Percentiles rank a stretch among this genome's conserved stretches.
These are phyloP conservation scores for Procambarus virginalis DNA, from an alignment of 1,140 invertebrate genomes.

Conservation along the genomic window DNA sequence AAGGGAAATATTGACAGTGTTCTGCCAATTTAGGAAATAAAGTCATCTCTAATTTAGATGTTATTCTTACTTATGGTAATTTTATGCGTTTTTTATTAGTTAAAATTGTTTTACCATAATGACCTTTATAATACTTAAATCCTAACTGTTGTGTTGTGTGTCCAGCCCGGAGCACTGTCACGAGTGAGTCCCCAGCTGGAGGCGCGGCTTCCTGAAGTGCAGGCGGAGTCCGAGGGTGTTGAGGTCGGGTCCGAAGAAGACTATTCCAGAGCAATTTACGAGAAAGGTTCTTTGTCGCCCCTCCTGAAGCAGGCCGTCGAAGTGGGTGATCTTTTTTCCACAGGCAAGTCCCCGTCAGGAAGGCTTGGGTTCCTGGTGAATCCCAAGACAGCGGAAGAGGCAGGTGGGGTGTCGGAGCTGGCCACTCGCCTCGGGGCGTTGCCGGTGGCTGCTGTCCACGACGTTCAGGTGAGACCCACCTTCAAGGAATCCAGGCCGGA, in stretches of 20 bases:
- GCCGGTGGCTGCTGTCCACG: slow-evolving; percentile 53
- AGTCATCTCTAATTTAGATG: too few species aligned
- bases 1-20: too few species aligned
- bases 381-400: slow-evolving; percentile 15
- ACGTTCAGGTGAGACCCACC: slow-evolving; percentile 25
- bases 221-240: neutral
- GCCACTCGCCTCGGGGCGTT: slow-evolving; percentile 31
- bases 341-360: slow-evolving; percentile 7
- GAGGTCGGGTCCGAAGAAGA: neutral
- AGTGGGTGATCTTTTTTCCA: neutral
- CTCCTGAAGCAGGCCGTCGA: slow-evolving; percentile 26
- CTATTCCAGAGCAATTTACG: too few species aligned
- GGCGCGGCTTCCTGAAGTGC: neutral
- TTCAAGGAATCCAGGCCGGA: too few species aligned
- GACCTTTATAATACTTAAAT: too few species aligned
- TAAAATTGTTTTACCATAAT: too few species aligned
- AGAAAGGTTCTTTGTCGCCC: neutral
- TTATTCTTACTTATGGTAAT: too few species aligned
- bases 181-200: neutral
- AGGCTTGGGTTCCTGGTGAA: slow-evolving; percentile 16
- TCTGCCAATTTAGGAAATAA: too few species aligned
- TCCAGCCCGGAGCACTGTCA: too few species aligned
- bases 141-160: too few species aligned
- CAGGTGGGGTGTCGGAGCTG: slow-evolving; percentile 34
- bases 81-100: too few species aligned